Base-by-base conservation (phyloP, 35 echinoderm and acorn worm species). In the Nesometra sesokonis region DNA sequence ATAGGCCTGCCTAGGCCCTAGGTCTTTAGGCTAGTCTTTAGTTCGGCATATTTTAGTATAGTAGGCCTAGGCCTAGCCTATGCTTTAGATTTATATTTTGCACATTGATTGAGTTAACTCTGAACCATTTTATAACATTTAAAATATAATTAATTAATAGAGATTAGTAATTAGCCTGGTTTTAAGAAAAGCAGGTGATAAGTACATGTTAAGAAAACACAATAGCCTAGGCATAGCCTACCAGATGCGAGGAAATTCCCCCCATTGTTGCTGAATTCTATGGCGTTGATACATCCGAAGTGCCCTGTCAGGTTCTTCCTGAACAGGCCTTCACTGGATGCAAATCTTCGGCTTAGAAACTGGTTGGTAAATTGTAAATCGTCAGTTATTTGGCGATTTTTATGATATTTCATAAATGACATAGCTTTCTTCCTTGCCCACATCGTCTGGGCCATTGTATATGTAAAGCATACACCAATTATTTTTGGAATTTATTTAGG, bases 261-360 rank as follows among this genome's bases (percentile, higher is more conserved):
- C n/a, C 94, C 94, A 43, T 93, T 93, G 47, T 97, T 93, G 89
- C 95, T 97, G 85, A 97, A 97, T 86, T 97, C 95, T 34, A 97
- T 93, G 11, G 95, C 95, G 80, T 97, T 97, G 0, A 97, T 92
- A 82, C 95, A 97, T 31, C 95, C 95, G 80, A 84, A 97, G 43
- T 97, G 95, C 29, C 95, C 95, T 21, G 90, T 80, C 46, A 97
- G 77, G 76, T 91, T 89, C 21, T 33, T 81, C 37, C 87, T 91
- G 77, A 89, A 88, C 77, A 97, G 43, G 27, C 78, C 78, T 33
- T 83, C 87, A 19, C 57, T 33, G 39, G 27, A 32, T 81, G 78
- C 17, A 76, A 82, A 76, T 57, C 47, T 11, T 35, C 80, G 52
- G 17, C 88, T 89, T 67, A 67, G 52, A 67, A 67, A 67, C 2